Conservation (phyloP, 2,888 invertebrate genomes). For the Agrochola lota region DNA sequence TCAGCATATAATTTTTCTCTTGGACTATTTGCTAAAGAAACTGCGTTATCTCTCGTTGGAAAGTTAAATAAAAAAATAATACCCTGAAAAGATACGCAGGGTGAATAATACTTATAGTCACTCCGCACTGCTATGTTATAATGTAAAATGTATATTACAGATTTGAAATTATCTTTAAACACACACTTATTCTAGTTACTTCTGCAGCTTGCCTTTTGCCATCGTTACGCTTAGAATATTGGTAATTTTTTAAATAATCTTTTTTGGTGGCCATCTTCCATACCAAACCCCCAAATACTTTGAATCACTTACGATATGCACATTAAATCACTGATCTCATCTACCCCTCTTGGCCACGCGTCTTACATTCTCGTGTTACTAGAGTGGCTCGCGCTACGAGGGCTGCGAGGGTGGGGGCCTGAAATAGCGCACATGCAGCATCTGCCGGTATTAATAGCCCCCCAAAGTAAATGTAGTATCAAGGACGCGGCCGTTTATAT, state of each 20-base stretch:
- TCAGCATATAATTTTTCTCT: background rate
- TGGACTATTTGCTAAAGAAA: background rate
- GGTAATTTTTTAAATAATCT: background rate
- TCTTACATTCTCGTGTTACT: slow-evolving; percentile 64
- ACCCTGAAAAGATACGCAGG: background rate
- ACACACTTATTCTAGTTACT: background rate
- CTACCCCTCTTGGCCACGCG: slow-evolving; percentile 64
- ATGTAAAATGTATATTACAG: background rate
- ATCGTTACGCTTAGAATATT: background rate
- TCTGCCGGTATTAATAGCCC: slow-evolving; percentile 88
- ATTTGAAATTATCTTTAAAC: background rate
- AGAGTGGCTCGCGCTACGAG: slow-evolving; percentile 62
- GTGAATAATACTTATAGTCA: background rate
- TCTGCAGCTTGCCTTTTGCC: background rate
- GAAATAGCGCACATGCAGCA: slow-evolving; percentile 84
- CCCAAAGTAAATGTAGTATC: slow-evolving; percentile 87
- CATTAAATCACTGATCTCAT: slow-evolving; percentile 58
- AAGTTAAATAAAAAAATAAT: background rate
- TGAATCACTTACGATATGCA: slow-evolving; percentile 42
- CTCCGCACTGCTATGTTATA: background rate
- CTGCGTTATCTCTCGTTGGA: background rate
- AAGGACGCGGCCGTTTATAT: slow-evolving; percentile 87
- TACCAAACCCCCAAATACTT: slow-evolving; percentile 1
- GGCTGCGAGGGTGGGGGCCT: slow-evolving; percentile 76
- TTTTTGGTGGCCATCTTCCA: background rate